Percentiles rank a stretch among this genome's conserved stretches.
These are phyloP conservation scores for Linyphia triangularis DNA, from an alignment of 2,888 invertebrate species.

Conservation along the genomic window DNA sequence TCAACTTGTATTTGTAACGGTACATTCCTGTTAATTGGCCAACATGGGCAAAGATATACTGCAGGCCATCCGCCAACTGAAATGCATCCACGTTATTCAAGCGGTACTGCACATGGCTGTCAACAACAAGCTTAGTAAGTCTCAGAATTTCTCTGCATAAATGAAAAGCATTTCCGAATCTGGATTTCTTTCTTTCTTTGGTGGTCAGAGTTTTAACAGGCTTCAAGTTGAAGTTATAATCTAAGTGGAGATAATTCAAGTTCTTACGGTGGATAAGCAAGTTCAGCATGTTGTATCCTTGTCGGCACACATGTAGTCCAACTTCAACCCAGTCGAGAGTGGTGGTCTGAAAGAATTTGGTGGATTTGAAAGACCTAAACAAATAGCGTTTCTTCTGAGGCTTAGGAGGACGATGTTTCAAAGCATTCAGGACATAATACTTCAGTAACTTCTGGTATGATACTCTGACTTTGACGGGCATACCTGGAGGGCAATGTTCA, in stretches of 20 bases:
- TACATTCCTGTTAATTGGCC: constrained; percentile 99
- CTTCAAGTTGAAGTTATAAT: constrained; percentile 99
- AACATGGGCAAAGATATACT: constrained; percentile 99
- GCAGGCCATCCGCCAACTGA: constrained; percentile 97
- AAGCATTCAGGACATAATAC: constrained; percentile 97
- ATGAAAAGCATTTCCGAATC: constrained; percentile 99
- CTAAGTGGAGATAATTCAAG: constrained; percentile 98
- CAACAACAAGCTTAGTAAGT: constrained; percentile 98
- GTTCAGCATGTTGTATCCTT: constrained; percentile 99
- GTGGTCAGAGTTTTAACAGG: constrained; percentile 99
- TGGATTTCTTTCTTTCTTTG: constrained; percentile 98
- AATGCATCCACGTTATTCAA: constrained; percentile 99
- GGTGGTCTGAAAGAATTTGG: constrained; percentile 99
- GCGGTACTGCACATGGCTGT: constrained; percentile 99
- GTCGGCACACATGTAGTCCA: constrained; percentile 96
- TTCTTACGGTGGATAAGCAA: constrained; percentile 99
- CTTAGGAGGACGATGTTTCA: constrained; percentile 98
- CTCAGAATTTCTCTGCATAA: constrained; percentile 98
- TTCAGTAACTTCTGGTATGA: constrained; percentile 99
- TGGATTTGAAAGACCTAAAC: constrained; percentile 99
- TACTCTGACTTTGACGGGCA: constrained; percentile 99
- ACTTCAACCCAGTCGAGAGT: constrained; percentile 99
- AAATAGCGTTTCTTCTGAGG: constrained; percentile 98
- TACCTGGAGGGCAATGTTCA: constrained; percentile 93
- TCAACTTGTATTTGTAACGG: constrained; percentile 98